Conservation (phyloP, 2,888 invertebrate genomes). For the Diaperis boleti region DNA sequence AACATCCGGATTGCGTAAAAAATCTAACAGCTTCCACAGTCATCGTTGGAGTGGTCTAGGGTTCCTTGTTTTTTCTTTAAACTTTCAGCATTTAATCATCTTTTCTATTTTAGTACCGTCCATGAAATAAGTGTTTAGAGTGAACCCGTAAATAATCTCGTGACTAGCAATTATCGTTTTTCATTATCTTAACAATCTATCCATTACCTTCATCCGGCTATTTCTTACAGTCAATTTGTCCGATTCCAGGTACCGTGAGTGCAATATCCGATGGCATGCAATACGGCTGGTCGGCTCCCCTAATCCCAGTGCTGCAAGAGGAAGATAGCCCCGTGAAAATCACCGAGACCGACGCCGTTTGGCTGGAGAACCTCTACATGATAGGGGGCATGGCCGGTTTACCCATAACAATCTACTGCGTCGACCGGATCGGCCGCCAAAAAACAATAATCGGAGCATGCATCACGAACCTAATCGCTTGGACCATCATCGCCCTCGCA, state of each 20-base stretch:
- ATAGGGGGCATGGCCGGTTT: slow-evolving; percentile 59
- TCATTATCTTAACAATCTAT: slow-evolving; percentile 30
- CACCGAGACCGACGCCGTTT: slow-evolving; percentile 52
- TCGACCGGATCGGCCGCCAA: slow-evolving; percentile 60
- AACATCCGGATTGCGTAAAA: too few species aligned
- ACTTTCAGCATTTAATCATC: too few species aligned
- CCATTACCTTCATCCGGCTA: slow-evolving; percentile 17
- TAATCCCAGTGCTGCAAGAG: slow-evolving; percentile 58
- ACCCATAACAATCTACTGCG: slow-evolving; percentile 60
- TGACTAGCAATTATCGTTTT: slow-evolving; percentile 17
- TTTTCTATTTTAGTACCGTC: neutral
- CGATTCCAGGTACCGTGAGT: slow-evolving; percentile 62
- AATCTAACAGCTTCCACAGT: too few species aligned
- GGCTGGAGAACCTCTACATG: slow-evolving; percentile 59
- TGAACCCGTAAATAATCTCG: slow-evolving; percentile 24
- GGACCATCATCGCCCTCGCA: slow-evolving; percentile 61
- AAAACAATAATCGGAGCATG: slow-evolving; percentile 61
- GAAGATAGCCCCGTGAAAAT: slow-evolving; percentile 58
- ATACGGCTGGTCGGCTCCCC: slow-evolving; percentile 65
- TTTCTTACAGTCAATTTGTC: slow-evolving; percentile 21
- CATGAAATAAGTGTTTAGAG: too few species aligned
- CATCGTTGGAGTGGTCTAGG: too few species aligned
- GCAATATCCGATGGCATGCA: slow-evolving; percentile 66
- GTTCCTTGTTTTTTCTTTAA: too few species aligned
- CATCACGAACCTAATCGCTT: slow-evolving; percentile 57